Base-by-base conservation (phyloP, 2,113 vertebrate species). In the Chaetodon trifascialis region DNA sequence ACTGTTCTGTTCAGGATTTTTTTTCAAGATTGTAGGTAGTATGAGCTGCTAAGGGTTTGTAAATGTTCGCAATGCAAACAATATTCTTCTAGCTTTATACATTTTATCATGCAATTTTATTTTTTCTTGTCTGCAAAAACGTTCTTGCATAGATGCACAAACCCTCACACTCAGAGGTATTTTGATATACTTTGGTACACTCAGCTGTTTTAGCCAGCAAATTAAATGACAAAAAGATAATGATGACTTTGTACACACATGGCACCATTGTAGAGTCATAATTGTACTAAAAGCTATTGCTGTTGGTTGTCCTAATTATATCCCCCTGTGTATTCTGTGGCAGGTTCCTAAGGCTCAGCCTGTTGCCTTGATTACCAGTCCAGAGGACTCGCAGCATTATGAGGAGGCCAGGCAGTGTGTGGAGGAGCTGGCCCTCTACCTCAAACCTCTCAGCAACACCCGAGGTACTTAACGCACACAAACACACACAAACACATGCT, bases 391-490 rank as follows among this genome's bases (percentile, higher is more conserved):
- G 63, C 97, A 98, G 92, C 98, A 99, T 96, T 99, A 99, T 93
- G 98, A 99, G 84, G 97, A 99, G 91, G 97, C 97, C 82, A 96
- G 96, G 84, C 98, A 98, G 92, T 99, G 98, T 85, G 98, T 99
- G 90, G 98, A 99, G 94, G 98, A 99, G 88, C 88, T 99, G 93
- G 98, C 98, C 14, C 95, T 99, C 89, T 99, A 99, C 94, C 97
- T 99, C 92, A 99, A 99, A 95, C 97, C 98, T 83, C 97, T 99
- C 91, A 99, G 98, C 95, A 99, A 96, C 63, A 97, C 97, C 0
- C 94, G 98, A 97, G 97, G 98, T 99, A 95, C 30, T 47, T 66
- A 2, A 44, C 21, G 66, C 12, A 63, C 30, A 30, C 30, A 30
- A 30, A 30, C 30, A 30, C 73, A 60, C 1, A 62, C 44, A 75